Conservation (phyloP, 2,797 vertebrate species). For the Chelidonichthys spinosus region DNA sequence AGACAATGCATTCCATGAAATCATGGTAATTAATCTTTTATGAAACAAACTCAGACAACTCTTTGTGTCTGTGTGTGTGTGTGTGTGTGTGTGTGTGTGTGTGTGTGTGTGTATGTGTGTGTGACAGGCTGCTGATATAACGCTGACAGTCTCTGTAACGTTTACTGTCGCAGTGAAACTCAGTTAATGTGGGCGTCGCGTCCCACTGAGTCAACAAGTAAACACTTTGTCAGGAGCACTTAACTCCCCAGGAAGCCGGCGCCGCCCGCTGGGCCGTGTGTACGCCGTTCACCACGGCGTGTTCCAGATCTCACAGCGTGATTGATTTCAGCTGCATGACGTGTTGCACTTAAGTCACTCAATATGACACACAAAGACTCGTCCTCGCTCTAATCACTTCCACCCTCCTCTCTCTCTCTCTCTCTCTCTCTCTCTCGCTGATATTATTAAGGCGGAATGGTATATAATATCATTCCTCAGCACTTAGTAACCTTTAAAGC, state of each 20-base stretch:
- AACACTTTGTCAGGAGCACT: slow-evolving; percentile 68
- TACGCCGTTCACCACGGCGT: slow-evolving; percentile 42
- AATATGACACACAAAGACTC: slow-evolving; percentile 35
- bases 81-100: neutral
- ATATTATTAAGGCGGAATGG: slow-evolving; percentile 24
- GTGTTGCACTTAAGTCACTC: slow-evolving; percentile 60
- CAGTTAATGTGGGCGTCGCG: slow-evolving; percentile 34
- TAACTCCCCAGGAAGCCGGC: slow-evolving; percentile 58
- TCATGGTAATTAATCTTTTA: too few species aligned
- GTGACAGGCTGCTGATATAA: neutral
- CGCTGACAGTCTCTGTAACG: slow-evolving; percentile 15
- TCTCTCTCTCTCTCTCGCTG: slow-evolving; percentile 25
- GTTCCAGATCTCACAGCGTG: slow-evolving; percentile 34
- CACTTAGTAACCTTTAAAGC: slow-evolving; percentile 54
- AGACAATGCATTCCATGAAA: too few species aligned
- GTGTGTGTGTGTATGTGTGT: neutral
- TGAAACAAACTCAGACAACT: too few species aligned
- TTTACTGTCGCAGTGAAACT: slow-evolving; percentile 34
- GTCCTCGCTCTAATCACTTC: slow-evolving; percentile 27
- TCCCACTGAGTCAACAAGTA: slow-evolving; percentile 63
- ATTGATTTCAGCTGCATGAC: slow-evolving; percentile 64
- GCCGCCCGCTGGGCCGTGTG: slow-evolving; percentile 58
- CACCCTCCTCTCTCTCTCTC: neutral
- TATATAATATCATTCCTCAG: slow-evolving; percentile 12
- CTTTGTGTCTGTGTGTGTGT: neutral